Evolutionary conservation across 2,888 invertebrate genomes (phyloP), one percentile per base, ranked within the genome.

Genomic region (Habrosyne pyritoides): DNA sequence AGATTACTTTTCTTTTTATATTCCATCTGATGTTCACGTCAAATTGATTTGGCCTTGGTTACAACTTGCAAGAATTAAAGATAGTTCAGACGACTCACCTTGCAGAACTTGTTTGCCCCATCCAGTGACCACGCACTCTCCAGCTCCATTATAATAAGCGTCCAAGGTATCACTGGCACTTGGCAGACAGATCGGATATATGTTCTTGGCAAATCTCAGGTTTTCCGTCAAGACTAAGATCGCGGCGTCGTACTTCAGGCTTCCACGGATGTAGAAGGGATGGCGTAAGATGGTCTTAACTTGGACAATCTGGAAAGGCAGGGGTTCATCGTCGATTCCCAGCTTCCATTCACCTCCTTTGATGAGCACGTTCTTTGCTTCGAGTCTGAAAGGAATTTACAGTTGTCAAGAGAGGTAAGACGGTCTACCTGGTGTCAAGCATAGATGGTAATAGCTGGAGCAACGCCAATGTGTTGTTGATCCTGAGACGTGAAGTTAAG

Each of bases 271-370:
- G 87, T 95, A 97, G 53, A 76, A 90, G 0, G 97, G 97, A 84
- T 97, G 97, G 0, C 94, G 81, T 0, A 95, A 93, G 55, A 97
- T 95, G 2, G 93, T 93, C 21, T 94, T 94, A 10, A 96, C 97
- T 52, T 95, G 94, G 0, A 95, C 93, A 55, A 96, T 95, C 83
- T 97, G 96, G 94, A 96, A 96, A 0, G 96, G 95, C 12, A 96
- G 87, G 0, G 96, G 97, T 69, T 97, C 97, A 53, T 96, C 96
- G 64, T 96, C 96, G 68, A 96, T 95, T 48, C 96, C 96, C 2
- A 97, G 90, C 74, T 96, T 96, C 96, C 96, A 97, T 93, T 96
- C 97, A 0, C 97, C 97, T 0, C 95, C 95, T 77, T 97, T 97
- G 67, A 97, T 94, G 0, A 96, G 92, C 0, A 97, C 91, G 75